These are phyloP conservation scores for Apus apus DNA, from an alignment of 2,113 vertebrate species.

Conservation along the genomic window DNA sequence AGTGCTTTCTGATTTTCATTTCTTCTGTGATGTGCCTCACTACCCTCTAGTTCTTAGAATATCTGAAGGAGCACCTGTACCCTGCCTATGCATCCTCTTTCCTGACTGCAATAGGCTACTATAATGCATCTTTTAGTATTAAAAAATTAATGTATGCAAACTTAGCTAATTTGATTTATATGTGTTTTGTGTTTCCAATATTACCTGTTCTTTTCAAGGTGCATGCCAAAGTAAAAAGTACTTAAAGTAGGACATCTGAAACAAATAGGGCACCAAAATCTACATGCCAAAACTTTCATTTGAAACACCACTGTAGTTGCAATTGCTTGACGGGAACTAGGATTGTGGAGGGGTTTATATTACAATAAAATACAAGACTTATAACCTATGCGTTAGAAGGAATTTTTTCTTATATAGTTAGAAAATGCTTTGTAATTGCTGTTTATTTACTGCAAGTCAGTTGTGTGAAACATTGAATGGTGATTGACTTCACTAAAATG, in stretches of 20 bases:
- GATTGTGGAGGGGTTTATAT: not conserved
- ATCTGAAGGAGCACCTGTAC: not conserved
- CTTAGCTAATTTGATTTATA: not conserved
- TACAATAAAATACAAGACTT: not conserved
- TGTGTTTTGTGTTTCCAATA: not conserved
- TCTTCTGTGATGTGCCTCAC: not conserved
- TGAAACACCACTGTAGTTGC: not conserved
- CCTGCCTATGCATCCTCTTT: not conserved
- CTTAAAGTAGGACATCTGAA: not conserved
- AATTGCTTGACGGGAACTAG: not conserved
- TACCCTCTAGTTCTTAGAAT: not conserved
- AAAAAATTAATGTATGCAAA: not conserved
- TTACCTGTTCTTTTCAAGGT: not conserved
- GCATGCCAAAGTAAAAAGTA: not conserved
- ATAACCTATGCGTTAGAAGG: not conserved
- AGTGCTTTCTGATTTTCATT: not conserved
- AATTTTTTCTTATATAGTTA: not conserved
- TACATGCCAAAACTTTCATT: accelerated
- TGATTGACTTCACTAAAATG: not conserved
- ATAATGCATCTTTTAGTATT: not conserved
- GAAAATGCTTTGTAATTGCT: not conserved
- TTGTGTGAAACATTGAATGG: not conserved
- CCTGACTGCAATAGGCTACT: not conserved
- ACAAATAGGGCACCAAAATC: not conserved
- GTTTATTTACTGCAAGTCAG: not conserved